Evolutionary conservation across 2,888 invertebrate genomes (phyloP).

Genomic region (Liodrosophila aerea): DNA sequence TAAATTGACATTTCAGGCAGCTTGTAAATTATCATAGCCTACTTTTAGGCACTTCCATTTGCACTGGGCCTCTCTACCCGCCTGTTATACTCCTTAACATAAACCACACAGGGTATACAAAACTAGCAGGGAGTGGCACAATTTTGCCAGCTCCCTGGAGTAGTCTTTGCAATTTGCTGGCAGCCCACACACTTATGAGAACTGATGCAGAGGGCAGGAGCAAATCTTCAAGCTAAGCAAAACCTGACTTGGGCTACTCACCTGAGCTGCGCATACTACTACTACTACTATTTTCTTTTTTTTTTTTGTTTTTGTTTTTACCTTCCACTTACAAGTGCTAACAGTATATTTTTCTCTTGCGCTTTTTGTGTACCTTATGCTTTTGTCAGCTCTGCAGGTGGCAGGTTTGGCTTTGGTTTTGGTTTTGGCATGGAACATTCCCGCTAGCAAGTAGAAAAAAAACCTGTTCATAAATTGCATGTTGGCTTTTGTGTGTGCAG

Average conservation of each 20-base stretch:
- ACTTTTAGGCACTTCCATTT: too few species aligned
- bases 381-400: constrained; percentile 40
- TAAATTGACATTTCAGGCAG: too few species aligned
- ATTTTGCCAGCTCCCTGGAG: constrained; percentile 48
- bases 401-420: constrained; percentile 34
- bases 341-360: constrained; percentile 13
- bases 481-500: constrained; percentile 60
- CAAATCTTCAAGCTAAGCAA: constrained; percentile 8
- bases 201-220: not conserved
- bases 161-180: constrained; percentile 53
- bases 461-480: constrained; percentile 77
- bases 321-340: constrained; percentile 16
- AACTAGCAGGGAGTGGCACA: constrained; percentile 34
- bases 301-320: constrained; percentile 12
- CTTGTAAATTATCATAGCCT: too few species aligned
- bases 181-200: constrained; percentile 18
- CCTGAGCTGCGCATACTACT: constrained; percentile 39
- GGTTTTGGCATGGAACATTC: constrained; percentile 54
- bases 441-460: constrained; percentile 72
- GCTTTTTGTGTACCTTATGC: constrained; percentile 20
- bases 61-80: too few species aligned
- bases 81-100: not conserved
- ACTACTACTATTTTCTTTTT: too few species aligned
- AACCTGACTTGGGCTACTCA: constrained; percentile 31
- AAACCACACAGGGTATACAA: constrained; percentile 20